These are phyloP conservation scores for Hylaea fasciaria DNA, from an alignment of 2,888 invertebrate species.

Conservation along the genomic window DNA sequence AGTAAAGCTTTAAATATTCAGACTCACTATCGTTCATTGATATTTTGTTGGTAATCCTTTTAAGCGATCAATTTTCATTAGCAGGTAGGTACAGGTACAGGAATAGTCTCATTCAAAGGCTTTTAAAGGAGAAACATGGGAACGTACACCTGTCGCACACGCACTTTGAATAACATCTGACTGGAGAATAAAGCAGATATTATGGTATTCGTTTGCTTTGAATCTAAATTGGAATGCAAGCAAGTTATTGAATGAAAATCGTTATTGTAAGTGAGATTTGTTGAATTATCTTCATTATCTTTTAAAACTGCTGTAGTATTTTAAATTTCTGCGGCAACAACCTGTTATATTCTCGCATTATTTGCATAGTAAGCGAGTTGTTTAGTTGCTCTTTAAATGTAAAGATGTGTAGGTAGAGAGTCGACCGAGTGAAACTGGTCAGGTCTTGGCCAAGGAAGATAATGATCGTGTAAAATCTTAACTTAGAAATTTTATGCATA, in stretches of 20 bases:
- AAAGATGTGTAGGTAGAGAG: constrained; percentile 61
- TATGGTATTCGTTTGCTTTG: constrained; percentile 45
- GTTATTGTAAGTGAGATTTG: constrained; percentile 13
- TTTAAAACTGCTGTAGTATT: constrained; percentile 26
- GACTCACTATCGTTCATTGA: constrained; percentile 49
- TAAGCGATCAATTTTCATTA: constrained; percentile 63
- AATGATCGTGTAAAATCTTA: constrained; percentile 43
- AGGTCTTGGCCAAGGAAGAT: constrained; percentile 53
- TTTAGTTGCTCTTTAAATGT: constrained; percentile 66
- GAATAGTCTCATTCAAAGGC: constrained; percentile 59
- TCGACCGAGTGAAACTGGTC: constrained; percentile 60
- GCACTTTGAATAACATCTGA: constrained; percentile 59
- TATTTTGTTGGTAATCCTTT: constrained; percentile 57
- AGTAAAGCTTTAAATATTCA: constrained; percentile 17
- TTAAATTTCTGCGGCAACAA: constrained; percentile 47
- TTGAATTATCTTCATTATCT: constrained; percentile 11
- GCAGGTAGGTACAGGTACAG: too few species aligned
- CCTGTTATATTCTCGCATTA: constrained; percentile 53
- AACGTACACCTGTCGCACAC: constrained; percentile 68
- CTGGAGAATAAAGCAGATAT: constrained; percentile 55
- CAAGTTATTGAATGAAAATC: constrained; percentile 5
- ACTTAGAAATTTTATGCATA: constrained; percentile 32
- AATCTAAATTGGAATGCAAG: constrained; percentile 25
- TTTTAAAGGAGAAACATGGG: constrained; percentile 66
- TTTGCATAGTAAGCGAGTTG: constrained; percentile 69